Base-by-base conservation (phyloP, 2,888 invertebrate genomes). In the Philereme transversata region DNA sequence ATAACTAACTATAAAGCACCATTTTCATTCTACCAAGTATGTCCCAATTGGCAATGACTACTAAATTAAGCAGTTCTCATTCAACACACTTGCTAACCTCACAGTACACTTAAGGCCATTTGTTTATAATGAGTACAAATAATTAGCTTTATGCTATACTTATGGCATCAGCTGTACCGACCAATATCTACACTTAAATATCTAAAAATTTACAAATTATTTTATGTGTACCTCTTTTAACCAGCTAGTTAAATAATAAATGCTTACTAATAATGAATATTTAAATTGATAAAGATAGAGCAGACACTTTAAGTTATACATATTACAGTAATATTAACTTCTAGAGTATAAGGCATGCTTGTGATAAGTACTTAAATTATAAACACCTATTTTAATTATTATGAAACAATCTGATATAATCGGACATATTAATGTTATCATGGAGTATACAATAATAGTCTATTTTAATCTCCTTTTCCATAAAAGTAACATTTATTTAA, bases 1-100 rank as follows among this genome's bases (percentile, higher is more conserved):
- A 83, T 78, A 82, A 85, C 90, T 91, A 91, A 88, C 89, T 90
- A 89, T 88, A 79, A 90, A 92, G 92, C 92, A 92, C 92, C 92
- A 90, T 89, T 83, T 84, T 87, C 82, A 86, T 86, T 86, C 82
- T 83, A 84, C 79, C 79, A 84, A 78, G 75, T 75, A 75, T 71
- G 51, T 77, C 71, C 75, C 70, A 73, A 77, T 81, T 82, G 80
- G 82, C 80, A 81, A 79, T 78, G 77, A 76, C 74, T 76, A 60
- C 56, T 53, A 55, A 10, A 61, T 62, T 45, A 65, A 68, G 62
- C 60, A 66, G 51, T 61, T 57, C 46, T 62, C 61, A 70, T 70
- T 69, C 64, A 73, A 71, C 73, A 75, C 66, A 4, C 5, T 73
- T 71, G 68, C 74, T 68, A 75, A 73, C 70, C 75, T 78, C 75